A percentile compares a stretch with the other conserved stretches of the same genome.
Conservation (phyloP, 2,797 vertebrate species). For the Sebastes oblongus region DNA sequence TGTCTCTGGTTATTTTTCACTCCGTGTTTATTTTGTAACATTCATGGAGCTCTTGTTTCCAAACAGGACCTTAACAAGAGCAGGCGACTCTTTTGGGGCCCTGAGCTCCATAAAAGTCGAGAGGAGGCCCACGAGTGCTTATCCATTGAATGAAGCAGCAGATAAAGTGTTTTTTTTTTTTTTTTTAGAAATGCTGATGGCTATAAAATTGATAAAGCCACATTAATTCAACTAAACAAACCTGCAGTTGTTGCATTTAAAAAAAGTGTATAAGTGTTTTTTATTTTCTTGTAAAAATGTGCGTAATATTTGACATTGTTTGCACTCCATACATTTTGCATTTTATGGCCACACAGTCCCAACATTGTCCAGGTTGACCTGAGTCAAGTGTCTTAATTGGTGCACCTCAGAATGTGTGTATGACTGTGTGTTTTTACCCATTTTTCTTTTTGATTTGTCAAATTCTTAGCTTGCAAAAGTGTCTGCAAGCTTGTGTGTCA, state of each 20-base stretch:
- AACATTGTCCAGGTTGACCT: conserved; percentile 16
- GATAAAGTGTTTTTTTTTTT: conserved; percentile 41
- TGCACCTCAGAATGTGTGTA: background rate
- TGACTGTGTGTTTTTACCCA: background rate
- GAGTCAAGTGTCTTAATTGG: conserved; percentile 43
- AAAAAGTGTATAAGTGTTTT: conserved; percentile 60
- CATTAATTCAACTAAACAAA: conserved; percentile 18
- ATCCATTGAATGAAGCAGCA: conserved; percentile 60
- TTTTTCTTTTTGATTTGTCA: background rate
- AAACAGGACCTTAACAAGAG: conserved; percentile 90
- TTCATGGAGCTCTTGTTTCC: conserved; percentile 93
- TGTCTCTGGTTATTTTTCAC: conserved; percentile 96
- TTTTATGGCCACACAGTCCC: background rate
- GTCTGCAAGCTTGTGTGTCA: background rate
- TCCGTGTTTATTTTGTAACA: conserved; percentile 97
- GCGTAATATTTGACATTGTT: conserved; percentile 34
- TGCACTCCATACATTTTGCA: background rate
- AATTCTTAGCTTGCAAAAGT: background rate
- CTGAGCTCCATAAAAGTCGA: conserved; percentile 74
- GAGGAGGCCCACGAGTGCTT: conserved; percentile 50
- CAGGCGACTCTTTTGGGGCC: conserved; percentile 63
- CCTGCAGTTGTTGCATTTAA: background rate
- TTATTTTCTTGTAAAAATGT: conserved; percentile 63
- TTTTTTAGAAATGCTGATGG: conserved; percentile 56
- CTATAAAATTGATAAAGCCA: conserved; percentile 78